Evolutionary conservation across 2,888 invertebrate species (phyloP), one percentile per base, ranked within the genome.

Genomic region (Drosophila tripunctata): DNA sequence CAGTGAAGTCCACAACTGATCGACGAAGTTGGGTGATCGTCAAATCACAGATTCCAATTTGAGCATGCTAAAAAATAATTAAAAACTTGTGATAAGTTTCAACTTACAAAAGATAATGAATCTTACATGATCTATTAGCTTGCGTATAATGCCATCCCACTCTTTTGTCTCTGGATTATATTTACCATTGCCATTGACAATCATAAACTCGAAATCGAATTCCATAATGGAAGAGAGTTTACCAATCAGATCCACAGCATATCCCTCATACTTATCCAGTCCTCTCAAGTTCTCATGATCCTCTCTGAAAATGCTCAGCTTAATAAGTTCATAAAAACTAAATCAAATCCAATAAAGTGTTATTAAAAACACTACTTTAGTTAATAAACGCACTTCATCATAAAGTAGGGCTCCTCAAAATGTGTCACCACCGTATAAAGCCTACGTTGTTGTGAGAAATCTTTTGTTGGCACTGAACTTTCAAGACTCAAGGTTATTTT

Each of bases 11-110:
- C 14, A 97, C 97, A 30, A 94, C 95, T 72, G 94, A 94, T 77
- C 98, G 94, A 54, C 99, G 93, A 56, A 96, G 95, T 90, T 96
- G 97, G 7, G 97, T 99, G 66, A 99, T 98, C 1, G 99, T 99
- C 77, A 99, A 92, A 89, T 99, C 98, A 81, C 98, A 98, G 60
- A 99, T 95, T 0, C 98, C 98, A 75, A 99, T 93, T 90, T 98
- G 98, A 7, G 98, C 98, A 93, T 96, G 96, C 98, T 98, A 92
- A 24, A 93, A 10, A 7, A 1, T 1, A 27, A 24, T 8, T 4
- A 6, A 21, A 19, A 1, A 19, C 1, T 8, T 21, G 1, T 8
- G 4, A 15, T 2, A 1, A n/a, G 3, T 7, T 4, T 24, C 3
- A 3, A 27, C 2, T 24, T 4, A 3, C 1, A 14, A n/a, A 8